phyloP scores from a whole-genome alignment of 2,113 vertebrate genomes.

The Pseudonaja textilis region DNA sequence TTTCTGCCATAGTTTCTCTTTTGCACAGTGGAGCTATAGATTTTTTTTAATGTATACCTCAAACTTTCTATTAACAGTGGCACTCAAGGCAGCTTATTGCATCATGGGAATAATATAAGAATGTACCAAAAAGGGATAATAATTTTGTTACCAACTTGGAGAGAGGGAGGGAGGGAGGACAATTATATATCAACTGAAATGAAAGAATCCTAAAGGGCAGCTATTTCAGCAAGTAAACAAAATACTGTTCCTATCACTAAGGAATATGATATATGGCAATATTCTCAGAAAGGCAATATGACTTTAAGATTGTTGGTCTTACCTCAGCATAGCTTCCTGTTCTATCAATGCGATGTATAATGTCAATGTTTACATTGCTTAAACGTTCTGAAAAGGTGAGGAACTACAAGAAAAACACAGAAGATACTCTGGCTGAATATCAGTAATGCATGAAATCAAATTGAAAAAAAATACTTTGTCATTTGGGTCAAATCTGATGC shows the following conservation, averaged over 20 bases:
- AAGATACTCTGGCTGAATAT: background rate
- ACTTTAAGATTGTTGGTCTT: slow-evolving; percentile 43
- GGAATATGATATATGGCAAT: background rate
- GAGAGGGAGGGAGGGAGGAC: background rate
- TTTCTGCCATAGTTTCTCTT: background rate
- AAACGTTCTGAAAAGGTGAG: slow-evolving; percentile 94
- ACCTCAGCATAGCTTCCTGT: slow-evolving; percentile 89
- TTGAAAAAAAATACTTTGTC: background rate
- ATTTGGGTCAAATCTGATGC: background rate
- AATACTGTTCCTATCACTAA: background rate
- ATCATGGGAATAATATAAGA: background rate
- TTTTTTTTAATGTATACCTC: background rate
- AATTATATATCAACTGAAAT: background rate
- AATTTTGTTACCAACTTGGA: background rate
- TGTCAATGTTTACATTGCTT: slow-evolving; percentile 91
- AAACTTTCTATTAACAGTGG: background rate
- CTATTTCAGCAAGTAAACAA: background rate
- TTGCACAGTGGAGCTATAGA: background rate
- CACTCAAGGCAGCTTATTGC: background rate
- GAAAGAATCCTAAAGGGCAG: background rate
- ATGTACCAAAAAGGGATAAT: background rate
- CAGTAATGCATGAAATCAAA: no score
- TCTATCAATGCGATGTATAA: slow-evolving; percentile 95
- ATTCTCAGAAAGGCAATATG: background rate
- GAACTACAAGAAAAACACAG: slow-evolving; percentile 75